Base-by-base conservation (phyloP, 2,888 invertebrate species). In the Chymomyza caudatula region DNA sequence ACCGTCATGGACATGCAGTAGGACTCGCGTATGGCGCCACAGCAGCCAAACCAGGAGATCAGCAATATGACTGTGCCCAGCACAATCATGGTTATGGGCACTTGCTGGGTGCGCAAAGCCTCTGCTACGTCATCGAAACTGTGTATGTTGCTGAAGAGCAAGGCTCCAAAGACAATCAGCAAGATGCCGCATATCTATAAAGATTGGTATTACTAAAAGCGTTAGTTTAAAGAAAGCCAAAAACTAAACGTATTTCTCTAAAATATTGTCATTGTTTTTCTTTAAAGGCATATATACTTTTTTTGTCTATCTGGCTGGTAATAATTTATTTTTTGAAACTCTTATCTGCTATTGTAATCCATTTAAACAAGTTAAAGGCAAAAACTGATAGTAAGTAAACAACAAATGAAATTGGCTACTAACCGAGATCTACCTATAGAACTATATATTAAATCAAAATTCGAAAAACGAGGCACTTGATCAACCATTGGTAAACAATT, bases 1-100 rank as follows among this genome's bases (percentile, higher is more conserved):
- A 96, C 96, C 86, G 95, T 95, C 90, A 96, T 93, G 68, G 95
- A 93, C 94, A 97, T 96, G 92, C 96, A 96, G 89, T 96, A 94
- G 88, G 95, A 97, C 90, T 97, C 96, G 71, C 95, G 93, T 72
- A 96, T 93, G 15, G 97, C 96, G 52, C 97, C 97, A 88, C 96
- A 97, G 91, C 97, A 97, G 68, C 97, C 97, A 88, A 97, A 95
- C 92, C 96, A 96, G 2, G 96, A 95, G 76, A 97, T 94, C 80
- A 96, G 87, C 89, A 96, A 94, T 78, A 95, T 94, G 29, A 95
- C 89, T 6, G 92, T 91, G 20, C 95, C 95, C 72, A 95, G 90
- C 58, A 94, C 91, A 73, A 96, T 94, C 86, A 95, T 92, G 57
- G 93, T 89, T 85, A 94, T 92, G 0, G 95, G 93, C 1, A 94